Conservation (phyloP, 2,888 invertebrate species). For the Xestoiulus laeticollis region DNA sequence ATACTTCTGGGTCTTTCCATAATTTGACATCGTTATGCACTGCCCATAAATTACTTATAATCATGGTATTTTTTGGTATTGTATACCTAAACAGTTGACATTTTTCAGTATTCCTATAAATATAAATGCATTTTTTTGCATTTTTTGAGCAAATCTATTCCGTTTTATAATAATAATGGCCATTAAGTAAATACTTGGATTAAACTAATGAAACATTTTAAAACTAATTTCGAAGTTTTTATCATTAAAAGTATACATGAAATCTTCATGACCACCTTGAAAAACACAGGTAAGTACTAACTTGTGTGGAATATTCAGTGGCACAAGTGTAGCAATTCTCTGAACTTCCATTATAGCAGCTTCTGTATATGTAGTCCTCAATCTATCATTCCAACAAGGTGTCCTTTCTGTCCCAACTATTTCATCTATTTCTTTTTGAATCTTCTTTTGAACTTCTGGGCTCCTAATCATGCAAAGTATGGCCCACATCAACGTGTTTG, state of each 20-base stretch:
- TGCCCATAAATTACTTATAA: constrained; percentile 48
- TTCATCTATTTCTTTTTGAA: constrained; percentile 40
- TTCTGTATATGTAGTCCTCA: not conserved
- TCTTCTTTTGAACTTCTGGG: not conserved
- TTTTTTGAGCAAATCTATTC: too few species aligned
- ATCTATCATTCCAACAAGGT: not conserved
- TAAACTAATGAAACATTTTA: too few species aligned
- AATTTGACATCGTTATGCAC: constrained; percentile 49
- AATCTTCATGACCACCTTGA: too few species aligned
- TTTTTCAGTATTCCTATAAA: not conserved
- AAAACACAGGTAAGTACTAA: not conserved
- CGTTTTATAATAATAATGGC: too few species aligned
- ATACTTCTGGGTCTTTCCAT: constrained; percentile 53
- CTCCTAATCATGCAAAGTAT: not conserved
- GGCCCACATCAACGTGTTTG: not conserved
- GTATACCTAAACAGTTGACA: constrained; percentile 45
- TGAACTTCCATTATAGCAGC: not conserved
- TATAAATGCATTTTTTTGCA: too few species aligned
- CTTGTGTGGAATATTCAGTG: not conserved
- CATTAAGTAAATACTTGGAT: too few species aligned
- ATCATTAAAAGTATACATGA: too few species aligned
- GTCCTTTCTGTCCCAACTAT: constrained; percentile 32
- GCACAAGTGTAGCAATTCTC: not conserved
- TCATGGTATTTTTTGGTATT: constrained; percentile 47
- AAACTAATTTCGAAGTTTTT: too few species aligned